Conservation (phyloP, 2,888 invertebrate genomes). For the Pristionchus arcanus region DNA sequence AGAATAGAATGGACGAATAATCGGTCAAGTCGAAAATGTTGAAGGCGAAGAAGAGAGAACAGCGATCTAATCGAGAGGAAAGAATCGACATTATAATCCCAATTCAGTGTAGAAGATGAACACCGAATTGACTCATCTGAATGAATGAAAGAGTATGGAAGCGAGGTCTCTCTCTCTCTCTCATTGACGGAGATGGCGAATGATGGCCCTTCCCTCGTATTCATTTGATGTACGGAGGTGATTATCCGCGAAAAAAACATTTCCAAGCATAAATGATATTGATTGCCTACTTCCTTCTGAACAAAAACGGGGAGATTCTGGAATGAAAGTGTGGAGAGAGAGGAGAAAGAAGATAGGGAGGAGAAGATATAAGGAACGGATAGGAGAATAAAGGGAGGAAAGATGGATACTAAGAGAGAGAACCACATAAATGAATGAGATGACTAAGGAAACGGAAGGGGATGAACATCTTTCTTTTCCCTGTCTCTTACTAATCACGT, state of each 20-base stretch:
- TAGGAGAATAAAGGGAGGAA: not conserved
- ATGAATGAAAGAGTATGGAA: too few species aligned
- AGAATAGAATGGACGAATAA: slow-evolving; percentile 6
- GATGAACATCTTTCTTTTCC: not conserved
- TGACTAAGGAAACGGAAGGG: not conserved
- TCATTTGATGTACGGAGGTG: not conserved
- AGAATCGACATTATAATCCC: not conserved
- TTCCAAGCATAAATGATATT: not conserved
- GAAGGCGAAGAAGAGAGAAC: not conserved
- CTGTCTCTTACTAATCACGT: not conserved
- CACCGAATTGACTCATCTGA: not conserved
- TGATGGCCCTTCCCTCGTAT: not conserved
- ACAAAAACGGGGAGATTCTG: not conserved
- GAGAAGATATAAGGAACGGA: slow-evolving; percentile 32
- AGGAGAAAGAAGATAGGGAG: not conserved
- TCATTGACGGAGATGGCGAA: slow-evolving; percentile 38
- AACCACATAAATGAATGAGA: not conserved
- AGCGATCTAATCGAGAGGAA: not conserved
- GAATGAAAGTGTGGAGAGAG: not conserved
- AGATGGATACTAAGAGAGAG: slow-evolving; percentile 38
- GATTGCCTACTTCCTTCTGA: not conserved
- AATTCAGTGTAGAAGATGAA: not conserved
- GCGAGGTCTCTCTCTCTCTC: not conserved
- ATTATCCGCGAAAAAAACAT: not conserved
- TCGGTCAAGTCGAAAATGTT: not conserved